These are phyloP conservation scores for Poecilia latipinna DNA, from an alignment of 2,113 vertebrate genomes.

Conservation along the genomic window DNA sequence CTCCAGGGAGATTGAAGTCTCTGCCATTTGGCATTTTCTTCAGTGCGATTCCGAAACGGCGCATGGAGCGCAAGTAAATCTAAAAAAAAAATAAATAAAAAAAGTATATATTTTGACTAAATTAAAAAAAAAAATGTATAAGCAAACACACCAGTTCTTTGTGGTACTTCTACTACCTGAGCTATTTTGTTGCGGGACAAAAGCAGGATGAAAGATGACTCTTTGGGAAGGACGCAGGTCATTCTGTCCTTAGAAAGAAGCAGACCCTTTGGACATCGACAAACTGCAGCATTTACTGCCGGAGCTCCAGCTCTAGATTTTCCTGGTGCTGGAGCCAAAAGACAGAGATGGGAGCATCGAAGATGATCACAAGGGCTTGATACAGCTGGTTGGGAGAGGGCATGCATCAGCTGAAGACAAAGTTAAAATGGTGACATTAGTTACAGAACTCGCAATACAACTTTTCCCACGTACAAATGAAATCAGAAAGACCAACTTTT, in stretches of 20 bases:
- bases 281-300: constrained; percentile 67
- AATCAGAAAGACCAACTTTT: constrained; percentile 75
- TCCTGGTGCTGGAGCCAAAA: constrained; percentile 72
- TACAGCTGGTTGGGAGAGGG: constrained; percentile 74
- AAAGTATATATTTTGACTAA: not conserved
- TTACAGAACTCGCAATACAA: too few relatives aligned
- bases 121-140: not conserved
- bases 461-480: too few relatives aligned
- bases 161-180: constrained; percentile 76
- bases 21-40: constrained; percentile 74
- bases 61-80: constrained; percentile 84
- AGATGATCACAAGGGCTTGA: constrained; percentile 76
- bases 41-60: constrained; percentile 39
- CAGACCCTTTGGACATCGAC: constrained; percentile 81
- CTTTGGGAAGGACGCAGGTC: constrained; percentile 75
- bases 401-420: constrained; percentile 71
- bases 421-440: not conserved
- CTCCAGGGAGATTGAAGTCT: constrained; percentile 74
- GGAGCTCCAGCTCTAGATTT: constrained; percentile 4
- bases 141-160: not conserved
- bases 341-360: constrained; percentile 87
- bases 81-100: constrained; percentile 41
- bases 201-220: constrained; percentile 84
- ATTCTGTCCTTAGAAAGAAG: constrained; percentile 78
- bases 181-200: constrained; percentile 66